These are phyloP conservation scores for Ladona fulva DNA, from an alignment of 1,140 invertebrate species.

Conservation along the genomic window DNA sequence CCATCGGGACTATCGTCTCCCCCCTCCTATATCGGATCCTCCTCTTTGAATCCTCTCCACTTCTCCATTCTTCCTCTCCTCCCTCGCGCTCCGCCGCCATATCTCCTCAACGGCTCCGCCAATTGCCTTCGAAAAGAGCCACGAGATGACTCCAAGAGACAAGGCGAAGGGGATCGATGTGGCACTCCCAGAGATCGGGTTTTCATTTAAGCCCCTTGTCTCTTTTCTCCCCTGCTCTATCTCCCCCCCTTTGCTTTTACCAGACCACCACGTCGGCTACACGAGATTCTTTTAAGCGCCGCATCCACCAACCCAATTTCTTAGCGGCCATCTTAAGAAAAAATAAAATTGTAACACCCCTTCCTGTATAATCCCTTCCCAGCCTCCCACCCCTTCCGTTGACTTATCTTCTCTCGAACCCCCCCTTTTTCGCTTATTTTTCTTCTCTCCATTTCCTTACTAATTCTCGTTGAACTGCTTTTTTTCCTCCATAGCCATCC, in stretches of 20 bases:
- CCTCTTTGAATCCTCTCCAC: not conserved
- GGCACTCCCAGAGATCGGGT: not conserved
- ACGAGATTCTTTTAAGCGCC: not conserved
- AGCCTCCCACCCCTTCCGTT: not conserved
- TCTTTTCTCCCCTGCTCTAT: not conserved
- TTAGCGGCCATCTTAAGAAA: not conserved
- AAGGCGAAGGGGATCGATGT: not conserved
- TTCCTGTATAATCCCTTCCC: not conserved
- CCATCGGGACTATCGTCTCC: not conserved
- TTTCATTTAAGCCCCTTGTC: not conserved
- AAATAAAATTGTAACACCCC: not conserved
- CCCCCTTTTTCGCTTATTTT: no score
- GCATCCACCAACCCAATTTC: not conserved
- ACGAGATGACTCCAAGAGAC: not conserved
- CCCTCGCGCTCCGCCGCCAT: not conserved
- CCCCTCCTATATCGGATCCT: not conserved
- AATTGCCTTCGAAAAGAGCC: not conserved
- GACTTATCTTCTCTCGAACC: not conserved
- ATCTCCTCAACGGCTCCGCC: not conserved
- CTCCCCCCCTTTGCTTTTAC: not conserved
- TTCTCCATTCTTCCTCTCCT: not conserved
- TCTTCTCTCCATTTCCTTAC: no score
- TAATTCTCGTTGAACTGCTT: no score
- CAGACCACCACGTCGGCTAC: not conserved
- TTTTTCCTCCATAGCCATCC: no score